phyloP scores from a whole-genome alignment of 2,113 vertebrate genomes.

The Isichthys henryi region DNA sequence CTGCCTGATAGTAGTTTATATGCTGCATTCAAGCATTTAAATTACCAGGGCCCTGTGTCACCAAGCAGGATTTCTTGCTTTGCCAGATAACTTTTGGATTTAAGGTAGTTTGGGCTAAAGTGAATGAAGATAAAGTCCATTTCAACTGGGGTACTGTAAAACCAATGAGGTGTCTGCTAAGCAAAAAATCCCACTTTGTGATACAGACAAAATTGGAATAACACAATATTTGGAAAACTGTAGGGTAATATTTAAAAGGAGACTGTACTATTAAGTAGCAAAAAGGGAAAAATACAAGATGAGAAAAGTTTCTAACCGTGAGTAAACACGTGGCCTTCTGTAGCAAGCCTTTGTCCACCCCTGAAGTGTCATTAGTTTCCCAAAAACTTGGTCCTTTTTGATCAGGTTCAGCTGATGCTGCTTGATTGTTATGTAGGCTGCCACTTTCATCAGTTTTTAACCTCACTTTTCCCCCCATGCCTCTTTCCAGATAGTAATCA shows the following conservation, averaged over 20 bases:
- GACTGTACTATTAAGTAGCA: background rate
- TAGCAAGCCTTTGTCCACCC: background rate
- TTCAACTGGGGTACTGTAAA: background rate
- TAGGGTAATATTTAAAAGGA: background rate
- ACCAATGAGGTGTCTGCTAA: background rate
- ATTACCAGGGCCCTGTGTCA: background rate
- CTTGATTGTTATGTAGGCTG: background rate
- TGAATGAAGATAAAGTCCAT: background rate
- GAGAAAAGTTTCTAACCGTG: too few relatives aligned
- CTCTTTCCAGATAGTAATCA: background rate
- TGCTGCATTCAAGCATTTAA: background rate
- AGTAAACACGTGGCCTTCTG: background rate
- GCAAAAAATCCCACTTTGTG: background rate
- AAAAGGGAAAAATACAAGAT: background rate
- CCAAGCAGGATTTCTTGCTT: background rate
- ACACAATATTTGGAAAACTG: background rate
- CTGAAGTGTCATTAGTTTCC: background rate
- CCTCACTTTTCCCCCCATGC: background rate
- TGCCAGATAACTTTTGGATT: background rate
- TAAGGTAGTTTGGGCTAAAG: background rate
- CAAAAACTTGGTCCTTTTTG: background rate
- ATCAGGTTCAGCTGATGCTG: background rate
- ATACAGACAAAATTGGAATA: background rate
- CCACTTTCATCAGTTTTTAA: background rate
- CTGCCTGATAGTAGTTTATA: background rate